phyloP scores from a whole-genome alignment of 2,113 vertebrate genomes.

The Cranoglanis bouderius region DNA sequence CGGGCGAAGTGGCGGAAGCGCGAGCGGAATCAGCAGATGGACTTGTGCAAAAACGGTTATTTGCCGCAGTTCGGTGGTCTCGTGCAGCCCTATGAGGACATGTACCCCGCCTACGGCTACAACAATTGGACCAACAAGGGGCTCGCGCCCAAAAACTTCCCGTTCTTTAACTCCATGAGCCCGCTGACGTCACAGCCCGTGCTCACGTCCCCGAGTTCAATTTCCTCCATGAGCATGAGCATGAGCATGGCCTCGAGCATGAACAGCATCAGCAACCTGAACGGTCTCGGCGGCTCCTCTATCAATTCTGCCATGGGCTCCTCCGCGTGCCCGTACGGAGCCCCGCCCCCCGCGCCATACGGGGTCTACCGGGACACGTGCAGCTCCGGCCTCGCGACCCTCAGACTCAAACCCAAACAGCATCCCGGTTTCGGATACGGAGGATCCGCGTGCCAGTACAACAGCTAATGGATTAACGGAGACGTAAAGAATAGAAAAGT shows the following conservation, averaged over 20 bases:
- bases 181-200: constrained; percentile 95
- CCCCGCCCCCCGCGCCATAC: constrained; percentile 88
- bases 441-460: constrained; percentile 95
- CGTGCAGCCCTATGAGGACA: constrained; percentile 97
- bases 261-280: constrained; percentile 92
- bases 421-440: constrained; percentile 97
- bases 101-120: constrained; percentile 96
- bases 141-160: constrained; percentile 94
- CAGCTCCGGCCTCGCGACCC: constrained; percentile 93
- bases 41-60: constrained; percentile 97
- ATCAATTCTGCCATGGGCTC: constrained; percentile 95
- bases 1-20: constrained; percentile 98
- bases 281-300: constrained; percentile 89
- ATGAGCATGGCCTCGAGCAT: constrained; percentile 97
- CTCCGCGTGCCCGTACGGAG: constrained; percentile 90
- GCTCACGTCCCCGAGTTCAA: constrained; percentile 93
- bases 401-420: constrained; percentile 98
- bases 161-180: constrained; percentile 99
- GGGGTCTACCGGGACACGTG: constrained; percentile 98
- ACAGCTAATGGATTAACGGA: constrained; percentile 85
- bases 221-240: constrained; percentile 98
- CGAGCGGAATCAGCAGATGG: constrained; percentile 98
- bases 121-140: constrained; percentile 99
- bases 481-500: constrained; percentile 61
- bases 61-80: constrained; percentile 98